Base-by-base conservation (phyloP, 64 coral and sea anemone species). In the Astreopora myriophthalma region DNA sequence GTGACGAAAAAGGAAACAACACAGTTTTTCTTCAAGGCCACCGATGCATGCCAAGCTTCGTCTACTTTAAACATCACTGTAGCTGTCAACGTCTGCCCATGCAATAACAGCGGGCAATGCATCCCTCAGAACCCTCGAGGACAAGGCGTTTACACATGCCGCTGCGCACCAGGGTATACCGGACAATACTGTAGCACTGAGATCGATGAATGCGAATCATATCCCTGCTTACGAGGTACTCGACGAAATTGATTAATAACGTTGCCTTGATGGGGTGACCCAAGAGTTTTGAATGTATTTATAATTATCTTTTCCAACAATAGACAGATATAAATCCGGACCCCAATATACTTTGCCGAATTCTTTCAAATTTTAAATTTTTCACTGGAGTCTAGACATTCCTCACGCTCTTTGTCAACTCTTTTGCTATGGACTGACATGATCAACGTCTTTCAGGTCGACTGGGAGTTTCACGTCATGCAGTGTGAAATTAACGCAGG, bases 1-100 rank as follows among this genome's bases (percentile, higher is more conserved):
- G 79, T 92, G 7, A 92, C 66, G 25, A 69, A 67, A 25, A 92
- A 85, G n/a, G 48, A 83, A 48, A 83, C 52, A 30, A 85, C 80
- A 0, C 65, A 27, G 26, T 92, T 92, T 84, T 84, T 36, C 23
- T 58, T 92, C 52, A 75, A 38, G 8, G 89, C 75, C n/a, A 92
- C 79, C 17, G 89, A 92, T 32, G 89, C 79, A 20, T 92, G 89
- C 70, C 27, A 42, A 37, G 79, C 78, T 24, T 73, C 51, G 14
- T 48, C 80, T 20, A 85, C 89, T 10, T 84, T 73, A 13, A 70
- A 82, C 5, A 39, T 92, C 0, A 33, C 23, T 37, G 29, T 92
- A 22, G 69, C 28, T 36, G 32, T 84, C 0, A 51, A 73, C 11
- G 27, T 60, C 20, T 92, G 89, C 44, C 79, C 77, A 0, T 92